These are phyloP conservation scores for Oreocharis arfaki DNA, from an alignment of 2,113 vertebrate species.

Conservation along the genomic window DNA sequence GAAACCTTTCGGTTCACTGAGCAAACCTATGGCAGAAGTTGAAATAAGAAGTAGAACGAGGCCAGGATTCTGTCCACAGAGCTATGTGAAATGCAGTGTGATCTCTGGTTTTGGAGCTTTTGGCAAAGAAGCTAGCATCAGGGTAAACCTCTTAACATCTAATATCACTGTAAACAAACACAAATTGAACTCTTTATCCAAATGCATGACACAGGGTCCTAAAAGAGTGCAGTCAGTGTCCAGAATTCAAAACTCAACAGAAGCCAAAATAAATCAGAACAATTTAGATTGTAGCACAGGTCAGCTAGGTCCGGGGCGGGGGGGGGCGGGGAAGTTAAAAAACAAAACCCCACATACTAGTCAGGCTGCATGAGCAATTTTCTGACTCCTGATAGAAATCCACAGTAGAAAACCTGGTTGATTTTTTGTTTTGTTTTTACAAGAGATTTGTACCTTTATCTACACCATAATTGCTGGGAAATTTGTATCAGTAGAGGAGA, in stretches of 20 bases:
- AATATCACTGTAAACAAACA: background rate
- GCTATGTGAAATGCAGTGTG: background rate
- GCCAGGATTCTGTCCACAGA: background rate
- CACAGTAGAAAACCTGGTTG: background rate
- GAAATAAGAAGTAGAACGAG: background rate
- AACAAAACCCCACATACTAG: background rate
- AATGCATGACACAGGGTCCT: background rate
- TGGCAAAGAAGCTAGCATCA: background rate
- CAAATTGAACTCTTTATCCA: background rate
- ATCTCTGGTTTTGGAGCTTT: background rate
- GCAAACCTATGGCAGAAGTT: background rate
- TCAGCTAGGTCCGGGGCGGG: background rate
- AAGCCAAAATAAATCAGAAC: background rate
- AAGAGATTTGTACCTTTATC: background rate
- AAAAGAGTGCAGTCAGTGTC: background rate
- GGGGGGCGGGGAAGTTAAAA: too few species aligned
- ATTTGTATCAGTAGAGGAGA: background rate
- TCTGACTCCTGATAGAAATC: background rate
- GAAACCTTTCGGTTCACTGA: background rate
- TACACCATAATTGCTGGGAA: background rate
- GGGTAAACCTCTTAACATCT: conserved; percentile 21
- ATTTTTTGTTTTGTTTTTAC: background rate
- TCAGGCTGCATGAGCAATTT: background rate
- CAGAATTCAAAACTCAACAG: background rate
- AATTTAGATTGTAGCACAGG: background rate